Percentiles rank a stretch among this genome's conserved stretches.
Evolutionary conservation across 1,140 invertebrate species (phyloP).

Genomic region (Heliconius congener): DNA sequence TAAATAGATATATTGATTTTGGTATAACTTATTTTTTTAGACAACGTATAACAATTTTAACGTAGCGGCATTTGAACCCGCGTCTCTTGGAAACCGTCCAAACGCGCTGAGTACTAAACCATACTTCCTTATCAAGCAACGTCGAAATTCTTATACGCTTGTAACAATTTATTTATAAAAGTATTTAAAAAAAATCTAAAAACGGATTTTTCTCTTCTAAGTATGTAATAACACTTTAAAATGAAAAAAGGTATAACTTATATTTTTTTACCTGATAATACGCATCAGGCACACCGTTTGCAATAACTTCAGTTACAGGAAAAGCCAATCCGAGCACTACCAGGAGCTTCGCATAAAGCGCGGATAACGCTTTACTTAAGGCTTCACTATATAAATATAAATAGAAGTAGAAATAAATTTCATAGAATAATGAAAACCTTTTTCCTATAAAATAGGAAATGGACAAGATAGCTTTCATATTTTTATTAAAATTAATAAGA

Average conservation of each 20-base stretch:
- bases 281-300: conserved; percentile 83
- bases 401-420: neutral
- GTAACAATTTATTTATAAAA: too few relatives aligned
- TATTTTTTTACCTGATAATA: conserved; percentile 83
- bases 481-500: conserved; percentile 51
- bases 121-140: too few relatives aligned
- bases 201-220: too few relatives aligned
- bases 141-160: too few relatives aligned
- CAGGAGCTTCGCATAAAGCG: conserved; percentile 89
- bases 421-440: neutral
- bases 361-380: conserved; percentile 84
- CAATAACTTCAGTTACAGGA: conserved; percentile 87
- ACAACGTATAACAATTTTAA: too few relatives aligned
- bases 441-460: neutral
- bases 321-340: conserved; percentile 89
- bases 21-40: neutral
- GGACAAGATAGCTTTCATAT: conserved; percentile 35
- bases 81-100: too few relatives aligned
- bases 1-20: neutral
- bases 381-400: conserved; percentile 74
- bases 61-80: too few relatives aligned
- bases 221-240: neutral
- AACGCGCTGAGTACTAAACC: too few relatives aligned
- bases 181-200: too few relatives aligned
- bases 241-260: neutral